phyloP scores from a whole-genome alignment of 2,888 invertebrate genomes.

The Drosophila cognata region DNA sequence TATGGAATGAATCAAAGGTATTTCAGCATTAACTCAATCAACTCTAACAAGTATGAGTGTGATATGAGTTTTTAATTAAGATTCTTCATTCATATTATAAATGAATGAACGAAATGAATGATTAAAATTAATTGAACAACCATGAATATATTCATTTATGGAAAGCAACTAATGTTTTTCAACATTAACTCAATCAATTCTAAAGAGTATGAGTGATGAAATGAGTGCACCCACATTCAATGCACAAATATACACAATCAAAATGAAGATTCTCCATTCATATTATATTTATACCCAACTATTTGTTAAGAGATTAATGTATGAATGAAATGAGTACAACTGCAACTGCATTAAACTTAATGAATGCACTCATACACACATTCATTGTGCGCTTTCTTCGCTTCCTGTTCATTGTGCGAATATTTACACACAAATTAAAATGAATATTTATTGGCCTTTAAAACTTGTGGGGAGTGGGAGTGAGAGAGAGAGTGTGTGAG shows the following conservation, averaged over 20 bases:
- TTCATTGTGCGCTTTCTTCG: constrained; percentile 45
- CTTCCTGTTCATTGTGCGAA: constrained; percentile 64
- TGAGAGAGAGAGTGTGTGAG: background rate
- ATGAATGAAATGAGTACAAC: constrained; percentile 14
- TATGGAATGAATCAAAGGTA: background rate
- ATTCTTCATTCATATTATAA: background rate
- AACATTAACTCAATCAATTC: background rate
- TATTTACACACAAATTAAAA: constrained; percentile 73
- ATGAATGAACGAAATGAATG: background rate
- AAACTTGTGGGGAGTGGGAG: constrained; percentile 23
- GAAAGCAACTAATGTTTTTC: background rate
- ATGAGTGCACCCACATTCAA: background rate
- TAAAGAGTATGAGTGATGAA: background rate
- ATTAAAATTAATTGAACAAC: background rate
- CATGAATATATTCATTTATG: background rate
- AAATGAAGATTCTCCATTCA: background rate
- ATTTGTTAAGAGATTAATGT: background rate
- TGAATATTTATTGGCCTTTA: constrained; percentile 67
- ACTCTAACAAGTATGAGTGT: background rate
- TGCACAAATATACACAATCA: background rate
- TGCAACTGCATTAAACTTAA: constrained; percentile 23
- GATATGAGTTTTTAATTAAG: background rate
- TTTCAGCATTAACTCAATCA: background rate
- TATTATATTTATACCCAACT: background rate
- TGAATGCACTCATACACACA: constrained; percentile 53